Evolutionary conservation across 2,888 invertebrate genomes (phyloP).

Genomic region (Drosophila maculinotata): DNA sequence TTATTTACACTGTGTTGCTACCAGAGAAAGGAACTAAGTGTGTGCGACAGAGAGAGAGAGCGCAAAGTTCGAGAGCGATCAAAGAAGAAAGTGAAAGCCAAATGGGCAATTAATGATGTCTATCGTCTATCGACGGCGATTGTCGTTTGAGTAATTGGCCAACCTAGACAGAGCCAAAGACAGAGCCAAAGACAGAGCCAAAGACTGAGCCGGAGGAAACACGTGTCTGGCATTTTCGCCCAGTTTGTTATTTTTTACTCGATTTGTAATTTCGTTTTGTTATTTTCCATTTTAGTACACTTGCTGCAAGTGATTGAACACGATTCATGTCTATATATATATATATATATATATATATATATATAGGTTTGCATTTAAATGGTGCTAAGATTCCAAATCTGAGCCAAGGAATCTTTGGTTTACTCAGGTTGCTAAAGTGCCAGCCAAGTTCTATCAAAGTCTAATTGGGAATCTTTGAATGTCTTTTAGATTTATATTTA

Average conservation of each 20-base stretch:
- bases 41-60: not conserved
- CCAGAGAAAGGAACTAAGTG: not conserved
- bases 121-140: slow-evolving; percentile 33
- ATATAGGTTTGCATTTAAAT: not conserved
- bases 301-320: too few relatives aligned
- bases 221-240: slow-evolving; percentile 41
- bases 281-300: not conserved
- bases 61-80: slow-evolving; percentile 19
- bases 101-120: slow-evolving; percentile 54
- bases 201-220: too few relatives aligned
- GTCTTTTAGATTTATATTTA: too few relatives aligned
- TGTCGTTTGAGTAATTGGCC: slow-evolving; percentile 36
- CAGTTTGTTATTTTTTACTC: slow-evolving; percentile 1
- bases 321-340: not conserved
- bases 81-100: slow-evolving; percentile 50
- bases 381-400: not conserved
- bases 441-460: too few relatives aligned
- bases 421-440: too few relatives aligned
- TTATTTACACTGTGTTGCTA: slow-evolving; percentile 15
- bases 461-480: too few relatives aligned
- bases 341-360: not conserved
- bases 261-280: slow-evolving; percentile 7
- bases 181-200: slow-evolving; percentile 8
- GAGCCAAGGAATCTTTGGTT: too few relatives aligned
- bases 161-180: slow-evolving; percentile 3